These are phyloP conservation scores for Zoanthus sansibaricus DNA, from an alignment of 92 coral and sea anemone genomes.

Conservation along the genomic window DNA sequence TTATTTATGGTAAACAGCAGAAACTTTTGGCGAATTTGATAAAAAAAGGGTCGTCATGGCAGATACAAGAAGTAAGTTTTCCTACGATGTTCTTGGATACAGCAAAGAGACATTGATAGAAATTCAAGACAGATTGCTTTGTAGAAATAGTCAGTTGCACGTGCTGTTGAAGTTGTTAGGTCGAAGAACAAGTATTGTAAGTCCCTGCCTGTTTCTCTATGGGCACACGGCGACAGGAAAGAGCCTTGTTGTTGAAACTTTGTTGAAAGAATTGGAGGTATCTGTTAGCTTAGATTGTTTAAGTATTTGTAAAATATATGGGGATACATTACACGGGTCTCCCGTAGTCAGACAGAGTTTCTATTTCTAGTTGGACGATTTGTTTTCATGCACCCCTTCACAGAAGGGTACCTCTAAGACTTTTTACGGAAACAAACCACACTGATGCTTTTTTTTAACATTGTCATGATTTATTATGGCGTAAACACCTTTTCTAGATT, in stretches of 20 bases:
- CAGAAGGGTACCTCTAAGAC: too few species aligned
- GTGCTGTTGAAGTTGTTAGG: constrained; percentile 81
- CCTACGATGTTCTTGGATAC: constrained; percentile 23
- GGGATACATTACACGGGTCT: too few species aligned
- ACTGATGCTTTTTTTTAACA: too few species aligned
- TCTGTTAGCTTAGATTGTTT: too few species aligned
- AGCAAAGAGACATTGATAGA: constrained; percentile 33
- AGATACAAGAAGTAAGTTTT: constrained; percentile 47
- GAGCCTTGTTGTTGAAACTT: constrained; percentile 73
- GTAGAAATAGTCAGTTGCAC: constrained; percentile 74
- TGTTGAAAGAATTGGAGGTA: constrained; percentile 77
- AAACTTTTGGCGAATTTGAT: not conserved
- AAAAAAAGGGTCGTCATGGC: not conserved
- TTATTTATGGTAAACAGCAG: too few species aligned
- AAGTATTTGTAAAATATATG: too few species aligned
- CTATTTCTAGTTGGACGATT: too few species aligned
- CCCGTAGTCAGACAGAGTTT: too few species aligned
- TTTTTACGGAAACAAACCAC: too few species aligned
- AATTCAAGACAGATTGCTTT: constrained; percentile 56
- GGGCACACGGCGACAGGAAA: constrained; percentile 95
- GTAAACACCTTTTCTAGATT: too few species aligned
- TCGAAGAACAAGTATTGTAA: constrained; percentile 51
- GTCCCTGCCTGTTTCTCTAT: constrained; percentile 78
- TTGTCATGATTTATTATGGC: too few species aligned
- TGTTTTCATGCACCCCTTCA: too few species aligned